A percentile compares a stretch with the other conserved stretches of the same genome.
Conservation (phyloP, 2,888 invertebrate species). For the Clunio marinus region DNA sequence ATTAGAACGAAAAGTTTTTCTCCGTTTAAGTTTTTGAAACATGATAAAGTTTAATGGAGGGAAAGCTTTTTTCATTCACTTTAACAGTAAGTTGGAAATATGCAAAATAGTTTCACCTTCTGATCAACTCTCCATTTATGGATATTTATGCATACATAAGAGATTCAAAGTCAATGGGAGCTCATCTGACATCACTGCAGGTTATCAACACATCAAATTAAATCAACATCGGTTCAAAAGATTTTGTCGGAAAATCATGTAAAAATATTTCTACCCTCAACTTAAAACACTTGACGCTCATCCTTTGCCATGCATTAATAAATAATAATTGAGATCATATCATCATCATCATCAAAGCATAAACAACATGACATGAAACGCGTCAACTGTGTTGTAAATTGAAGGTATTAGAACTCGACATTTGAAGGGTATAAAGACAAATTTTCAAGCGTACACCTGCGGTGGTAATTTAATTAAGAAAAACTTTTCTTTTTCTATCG, state of each 20-base stretch:
- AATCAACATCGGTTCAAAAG: too few species aligned
- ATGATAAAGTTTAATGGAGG: too few species aligned
- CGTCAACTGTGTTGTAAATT: background rate
- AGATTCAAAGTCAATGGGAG: slow-evolving; percentile 8
- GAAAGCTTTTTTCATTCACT: too few species aligned
- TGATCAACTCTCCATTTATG: background rate
- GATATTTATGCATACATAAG: background rate
- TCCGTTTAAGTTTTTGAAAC: too few species aligned
- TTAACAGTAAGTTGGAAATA: too few species aligned
- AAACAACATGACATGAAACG: background rate
- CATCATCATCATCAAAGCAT: slow-evolving; percentile 8
- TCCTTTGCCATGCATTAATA: background rate
- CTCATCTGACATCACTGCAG: background rate
- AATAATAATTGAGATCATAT: slow-evolving; percentile 17
- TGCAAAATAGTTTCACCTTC: background rate
- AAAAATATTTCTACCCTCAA: background rate
- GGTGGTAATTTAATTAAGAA: slow-evolving; percentile 36
- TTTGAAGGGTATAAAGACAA: background rate
- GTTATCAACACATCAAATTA: slow-evolving; percentile 24
- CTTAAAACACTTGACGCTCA: background rate
- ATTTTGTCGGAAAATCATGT: too few species aligned
- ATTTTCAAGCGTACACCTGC: slow-evolving; percentile 10
- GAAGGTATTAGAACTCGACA: background rate
- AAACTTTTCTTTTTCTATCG: too few species aligned
- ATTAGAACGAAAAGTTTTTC: too few species aligned